These are phyloP conservation scores for Amazona finschi DNA, from an alignment of 2,797 vertebrate genomes.

Conservation along the genomic window DNA sequence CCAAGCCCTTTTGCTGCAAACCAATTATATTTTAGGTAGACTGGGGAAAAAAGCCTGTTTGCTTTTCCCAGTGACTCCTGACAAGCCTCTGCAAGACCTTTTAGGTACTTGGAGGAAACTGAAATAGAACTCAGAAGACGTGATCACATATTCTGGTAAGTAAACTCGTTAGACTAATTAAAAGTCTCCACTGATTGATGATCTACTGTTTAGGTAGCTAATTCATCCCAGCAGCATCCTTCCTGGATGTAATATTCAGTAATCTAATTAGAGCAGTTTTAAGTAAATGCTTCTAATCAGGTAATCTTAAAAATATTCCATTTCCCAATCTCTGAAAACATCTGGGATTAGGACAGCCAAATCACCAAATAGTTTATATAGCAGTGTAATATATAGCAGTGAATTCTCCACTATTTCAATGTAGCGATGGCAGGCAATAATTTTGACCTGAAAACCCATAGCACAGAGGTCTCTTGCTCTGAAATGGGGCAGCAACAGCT, in stretches of 20 bases:
- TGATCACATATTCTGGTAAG: background rate
- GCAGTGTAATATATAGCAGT: background rate
- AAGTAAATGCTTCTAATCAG: conserved; percentile 29
- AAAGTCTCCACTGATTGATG: background rate
- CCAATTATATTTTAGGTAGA: fast-evolving
- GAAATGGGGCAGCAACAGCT: fast-evolving
- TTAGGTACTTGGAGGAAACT: background rate
- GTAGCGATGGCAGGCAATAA: background rate
- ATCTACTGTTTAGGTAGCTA: background rate
- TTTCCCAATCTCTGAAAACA: background rate
- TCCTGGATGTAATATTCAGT: background rate
- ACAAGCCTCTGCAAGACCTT: background rate
- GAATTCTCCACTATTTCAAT: background rate
- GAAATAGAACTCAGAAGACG: background rate
- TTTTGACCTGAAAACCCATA: background rate
- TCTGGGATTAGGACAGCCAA: background rate
- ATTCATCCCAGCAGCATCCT: conserved; percentile 43
- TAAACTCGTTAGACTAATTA: background rate
- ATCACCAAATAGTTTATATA: background rate
- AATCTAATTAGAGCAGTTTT: conserved; percentile 34
- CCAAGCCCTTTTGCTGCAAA: background rate
- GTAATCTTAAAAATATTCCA: background rate
- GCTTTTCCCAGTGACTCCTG: background rate
- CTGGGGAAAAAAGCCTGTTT: background rate
- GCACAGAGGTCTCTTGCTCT: fast-evolving